These are phyloP conservation scores for Varanus komodoensis DNA, from an alignment of 2,113 vertebrate species.

Conservation along the genomic window DNA sequence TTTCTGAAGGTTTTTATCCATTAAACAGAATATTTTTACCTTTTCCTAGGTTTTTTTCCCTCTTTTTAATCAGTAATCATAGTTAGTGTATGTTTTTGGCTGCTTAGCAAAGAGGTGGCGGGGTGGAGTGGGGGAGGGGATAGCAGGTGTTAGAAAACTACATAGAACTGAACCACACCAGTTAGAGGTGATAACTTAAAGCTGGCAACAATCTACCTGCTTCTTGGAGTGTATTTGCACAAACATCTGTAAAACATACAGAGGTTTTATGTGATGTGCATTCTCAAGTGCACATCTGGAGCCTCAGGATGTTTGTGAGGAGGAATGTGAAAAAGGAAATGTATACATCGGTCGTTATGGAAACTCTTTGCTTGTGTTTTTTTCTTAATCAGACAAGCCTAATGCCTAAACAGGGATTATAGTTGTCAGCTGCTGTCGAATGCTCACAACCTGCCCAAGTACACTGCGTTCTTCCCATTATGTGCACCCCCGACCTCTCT, in stretches of 20 bases:
- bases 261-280: constrained; percentile 29
- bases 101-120: constrained; percentile 44
- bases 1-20: constrained; percentile 29
- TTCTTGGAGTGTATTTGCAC: constrained; percentile 48
- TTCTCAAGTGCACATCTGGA: background rate
- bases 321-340: background rate
- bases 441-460: background rate
- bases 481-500: background rate
- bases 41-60: background rate
- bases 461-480: background rate
- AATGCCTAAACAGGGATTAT: constrained; percentile 34
- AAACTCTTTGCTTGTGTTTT: constrained; percentile 38
- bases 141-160: constrained; percentile 48
- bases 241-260: constrained; percentile 60
- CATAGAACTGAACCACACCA: constrained; percentile 23
- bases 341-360: constrained; percentile 55
- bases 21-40: constrained; percentile 31
- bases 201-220: constrained; percentile 65
- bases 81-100: constrained; percentile 43
- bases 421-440: constrained; percentile 44
- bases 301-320: background rate
- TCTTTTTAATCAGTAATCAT: constrained; percentile 46
- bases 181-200: constrained; percentile 34
- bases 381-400: background rate
- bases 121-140: constrained; percentile 2